Conservation (phyloP, 2,113 vertebrate species). For the Takifugu bimaculatus region DNA sequence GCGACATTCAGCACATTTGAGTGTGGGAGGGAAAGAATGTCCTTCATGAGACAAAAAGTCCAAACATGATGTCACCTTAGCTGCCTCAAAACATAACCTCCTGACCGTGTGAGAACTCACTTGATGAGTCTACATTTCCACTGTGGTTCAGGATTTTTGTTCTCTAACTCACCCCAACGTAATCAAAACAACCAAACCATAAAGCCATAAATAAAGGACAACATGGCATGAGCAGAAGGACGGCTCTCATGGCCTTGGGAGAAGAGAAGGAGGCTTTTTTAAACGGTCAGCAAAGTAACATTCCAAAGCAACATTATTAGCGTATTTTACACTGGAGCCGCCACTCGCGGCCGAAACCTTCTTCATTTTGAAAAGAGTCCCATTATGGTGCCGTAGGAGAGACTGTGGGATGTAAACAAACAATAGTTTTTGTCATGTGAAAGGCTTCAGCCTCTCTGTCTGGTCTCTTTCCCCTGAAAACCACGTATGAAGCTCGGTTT, state of each 20-base stretch:
- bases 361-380: constrained; percentile 30
- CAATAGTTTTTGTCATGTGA: constrained; percentile 73
- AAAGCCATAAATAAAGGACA: constrained; percentile 43
- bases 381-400: constrained; percentile 40
- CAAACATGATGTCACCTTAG: constrained; percentile 52
- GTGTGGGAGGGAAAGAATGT: constrained; percentile 31
- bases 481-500: constrained; percentile 58
- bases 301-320: constrained; percentile 42
- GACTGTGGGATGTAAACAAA: constrained; percentile 63
- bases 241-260: constrained; percentile 48
- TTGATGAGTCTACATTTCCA: constrained; percentile 65
- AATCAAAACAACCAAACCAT: constrained; percentile 52
- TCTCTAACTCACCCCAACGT: constrained; percentile 56
- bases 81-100: constrained; percentile 54
- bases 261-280: constrained; percentile 46
- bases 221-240: constrained; percentile 30
- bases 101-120: constrained; percentile 55
- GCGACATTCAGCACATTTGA: constrained; percentile 15
- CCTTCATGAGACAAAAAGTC: constrained; percentile 44
- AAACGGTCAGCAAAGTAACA: constrained; percentile 44
- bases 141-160: constrained; percentile 54
- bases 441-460: constrained; percentile 62
- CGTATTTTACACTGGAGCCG: constrained; percentile 39
- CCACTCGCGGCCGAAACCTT: constrained; percentile 40
- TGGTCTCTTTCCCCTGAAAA: constrained; percentile 73